Evolutionary conservation across 2,113 vertebrate species (phyloP).

Genomic region (Anser brachyrhynchus): DNA sequence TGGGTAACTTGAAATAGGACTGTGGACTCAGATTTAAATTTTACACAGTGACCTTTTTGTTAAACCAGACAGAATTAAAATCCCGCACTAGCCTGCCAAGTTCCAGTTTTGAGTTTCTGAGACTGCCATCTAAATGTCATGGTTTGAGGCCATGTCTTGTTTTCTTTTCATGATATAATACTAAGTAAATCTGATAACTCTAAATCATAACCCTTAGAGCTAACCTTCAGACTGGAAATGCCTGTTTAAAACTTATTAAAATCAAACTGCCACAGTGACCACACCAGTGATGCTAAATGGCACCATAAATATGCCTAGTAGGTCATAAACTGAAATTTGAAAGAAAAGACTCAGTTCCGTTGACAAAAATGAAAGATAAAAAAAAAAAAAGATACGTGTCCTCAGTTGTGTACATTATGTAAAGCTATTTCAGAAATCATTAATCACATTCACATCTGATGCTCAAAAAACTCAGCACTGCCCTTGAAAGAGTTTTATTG

Average conservation of each 20-base stretch:
- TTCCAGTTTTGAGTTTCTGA: neutral
- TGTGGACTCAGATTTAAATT: neutral
- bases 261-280: neutral
- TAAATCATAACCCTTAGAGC: neutral
- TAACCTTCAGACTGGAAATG: neutral
- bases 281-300: neutral
- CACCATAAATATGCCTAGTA: neutral
- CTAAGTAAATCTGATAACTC: neutral
- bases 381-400: neutral
- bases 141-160: conserved; percentile 4
- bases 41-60: neutral
- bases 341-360: neutral
- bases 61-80: conserved; percentile 27
- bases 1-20: neutral
- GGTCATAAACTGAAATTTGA: neutral
- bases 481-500: neutral
- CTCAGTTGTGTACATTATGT: neutral
- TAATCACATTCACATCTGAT: neutral
- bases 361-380: neutral
- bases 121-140: conserved; percentile 11
- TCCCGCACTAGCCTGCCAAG: neutral
- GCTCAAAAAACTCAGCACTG: neutral
- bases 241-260: neutral
- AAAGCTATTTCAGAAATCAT: conserved; percentile 3
- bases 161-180: conserved; percentile 8